Evolutionary conservation across 2,888 invertebrate species (phyloP).

Genomic region (Boloria selene): DNA sequence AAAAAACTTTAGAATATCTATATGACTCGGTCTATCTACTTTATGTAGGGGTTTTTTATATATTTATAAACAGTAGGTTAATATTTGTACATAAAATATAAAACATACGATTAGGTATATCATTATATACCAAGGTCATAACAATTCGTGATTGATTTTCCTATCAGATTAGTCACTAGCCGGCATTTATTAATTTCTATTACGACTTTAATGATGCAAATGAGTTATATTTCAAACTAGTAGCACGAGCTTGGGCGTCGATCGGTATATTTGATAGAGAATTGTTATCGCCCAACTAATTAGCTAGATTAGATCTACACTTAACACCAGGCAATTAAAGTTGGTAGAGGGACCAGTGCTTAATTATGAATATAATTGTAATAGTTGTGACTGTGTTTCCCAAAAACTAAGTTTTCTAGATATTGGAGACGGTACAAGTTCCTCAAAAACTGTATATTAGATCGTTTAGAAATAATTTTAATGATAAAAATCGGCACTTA

Average conservation of each 20-base stretch:
- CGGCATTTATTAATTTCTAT: not conserved
- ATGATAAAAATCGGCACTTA: no score
- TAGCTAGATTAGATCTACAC: conserved; percentile 1
- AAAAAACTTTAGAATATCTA: no score
- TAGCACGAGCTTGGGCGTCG: conserved; percentile 6
- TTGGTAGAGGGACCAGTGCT: not conserved
- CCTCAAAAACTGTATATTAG: no score
- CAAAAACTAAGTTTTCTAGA: no score
- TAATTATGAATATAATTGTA: no score
- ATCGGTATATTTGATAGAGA: not conserved
- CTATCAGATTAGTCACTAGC: conserved; percentile 16
- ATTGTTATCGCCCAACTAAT: conserved; percentile 21
- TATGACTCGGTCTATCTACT: no score
- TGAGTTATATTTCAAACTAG: conserved; percentile 17
- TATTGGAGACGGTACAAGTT: no score
- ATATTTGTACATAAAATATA: not conserved
- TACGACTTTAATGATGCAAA: conserved; percentile 10
- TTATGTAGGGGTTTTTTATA: no score
- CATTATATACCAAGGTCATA: conserved; percentile 6
- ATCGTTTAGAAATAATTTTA: no score
- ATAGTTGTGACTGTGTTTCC: no score
- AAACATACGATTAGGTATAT: not conserved
- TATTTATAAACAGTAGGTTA: no score
- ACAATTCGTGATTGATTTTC: conserved; percentile 10
- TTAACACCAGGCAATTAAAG: conserved; percentile 2